Evolutionary conservation across 2,113 vertebrate genomes (phyloP).

Genomic region (Sciurus niger): DNA sequence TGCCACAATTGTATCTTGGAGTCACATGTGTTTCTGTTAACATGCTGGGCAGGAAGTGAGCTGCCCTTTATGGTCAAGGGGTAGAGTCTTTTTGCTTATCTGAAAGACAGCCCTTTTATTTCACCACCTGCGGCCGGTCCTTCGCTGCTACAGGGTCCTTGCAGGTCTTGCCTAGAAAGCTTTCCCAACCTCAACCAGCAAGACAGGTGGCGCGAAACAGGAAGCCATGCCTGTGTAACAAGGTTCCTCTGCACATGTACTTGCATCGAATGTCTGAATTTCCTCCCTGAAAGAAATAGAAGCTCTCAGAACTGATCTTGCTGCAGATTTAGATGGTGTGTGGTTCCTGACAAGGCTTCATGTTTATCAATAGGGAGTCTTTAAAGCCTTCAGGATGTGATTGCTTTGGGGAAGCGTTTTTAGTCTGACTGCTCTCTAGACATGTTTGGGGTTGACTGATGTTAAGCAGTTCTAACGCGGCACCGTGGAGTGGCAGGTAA

Average conservation of each 20-base stretch:
- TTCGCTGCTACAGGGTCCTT: not conserved
- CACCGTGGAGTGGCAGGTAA: not conserved
- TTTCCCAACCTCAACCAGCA: not conserved
- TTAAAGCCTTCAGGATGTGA: not conserved
- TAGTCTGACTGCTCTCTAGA: not conserved
- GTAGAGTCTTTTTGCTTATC: slow-evolving; percentile 31
- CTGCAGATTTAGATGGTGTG: not conserved
- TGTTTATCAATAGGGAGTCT: slow-evolving; percentile 30
- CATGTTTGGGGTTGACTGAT: not conserved
- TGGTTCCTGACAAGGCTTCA: not conserved
- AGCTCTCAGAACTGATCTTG: not conserved
- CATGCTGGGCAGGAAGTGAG: not conserved
- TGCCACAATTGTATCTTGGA: not conserved
- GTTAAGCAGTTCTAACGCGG: not conserved
- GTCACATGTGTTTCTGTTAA: not conserved
- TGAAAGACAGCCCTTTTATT: slow-evolving; percentile 24
- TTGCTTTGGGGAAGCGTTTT: not conserved
- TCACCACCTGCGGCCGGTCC: not conserved
- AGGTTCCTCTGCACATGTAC: not conserved
- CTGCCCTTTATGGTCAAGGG: not conserved
- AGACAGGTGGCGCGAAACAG: slow-evolving; percentile 18
- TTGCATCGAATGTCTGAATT: not conserved
- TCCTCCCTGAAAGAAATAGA: not conserved
- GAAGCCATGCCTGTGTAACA: not conserved
- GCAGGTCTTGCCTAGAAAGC: not conserved